Evolutionary conservation across 2,797 vertebrate species (phyloP).

Genomic region (Sebastes itinus): DNA sequence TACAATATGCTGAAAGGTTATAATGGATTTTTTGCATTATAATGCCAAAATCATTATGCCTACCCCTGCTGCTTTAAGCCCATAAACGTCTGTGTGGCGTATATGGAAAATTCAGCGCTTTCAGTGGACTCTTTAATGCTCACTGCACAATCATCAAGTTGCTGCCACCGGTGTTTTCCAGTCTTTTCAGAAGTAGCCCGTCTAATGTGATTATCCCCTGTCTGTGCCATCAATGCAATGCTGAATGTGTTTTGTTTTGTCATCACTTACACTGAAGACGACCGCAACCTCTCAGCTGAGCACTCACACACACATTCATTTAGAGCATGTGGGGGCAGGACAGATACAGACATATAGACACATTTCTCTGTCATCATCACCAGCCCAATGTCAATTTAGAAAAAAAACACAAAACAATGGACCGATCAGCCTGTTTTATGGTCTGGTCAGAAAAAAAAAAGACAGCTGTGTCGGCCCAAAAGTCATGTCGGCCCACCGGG

Average conservation of each 20-base stretch:
- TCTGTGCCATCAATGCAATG: not conserved
- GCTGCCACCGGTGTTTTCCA: not conserved
- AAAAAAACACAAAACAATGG: not conserved
- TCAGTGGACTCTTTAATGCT: not conserved
- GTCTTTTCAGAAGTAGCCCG: no score
- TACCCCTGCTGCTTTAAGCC: not conserved
- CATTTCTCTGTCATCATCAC: no score
- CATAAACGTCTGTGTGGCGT: not conserved
- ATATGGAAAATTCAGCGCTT: not conserved
- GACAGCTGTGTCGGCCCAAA: not conserved
- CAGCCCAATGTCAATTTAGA: no score
- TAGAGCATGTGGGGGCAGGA: not conserved
- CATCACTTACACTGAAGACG: not conserved
- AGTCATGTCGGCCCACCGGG: not conserved
- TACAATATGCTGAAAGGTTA: no score
- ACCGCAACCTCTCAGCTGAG: not conserved
- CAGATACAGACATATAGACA: not conserved
- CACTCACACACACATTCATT: not conserved
- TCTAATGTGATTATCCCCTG: not conserved
- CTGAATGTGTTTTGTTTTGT: not conserved
- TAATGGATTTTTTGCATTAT: no score
- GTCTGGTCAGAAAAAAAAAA: not conserved
- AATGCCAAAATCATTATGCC: no score
- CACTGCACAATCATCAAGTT: not conserved
- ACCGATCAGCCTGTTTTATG: not conserved